Evolutionary conservation across 2,888 invertebrate species (phyloP), one percentile per base, ranked within the genome.

Genomic region (Drosophila colorata): DNA sequence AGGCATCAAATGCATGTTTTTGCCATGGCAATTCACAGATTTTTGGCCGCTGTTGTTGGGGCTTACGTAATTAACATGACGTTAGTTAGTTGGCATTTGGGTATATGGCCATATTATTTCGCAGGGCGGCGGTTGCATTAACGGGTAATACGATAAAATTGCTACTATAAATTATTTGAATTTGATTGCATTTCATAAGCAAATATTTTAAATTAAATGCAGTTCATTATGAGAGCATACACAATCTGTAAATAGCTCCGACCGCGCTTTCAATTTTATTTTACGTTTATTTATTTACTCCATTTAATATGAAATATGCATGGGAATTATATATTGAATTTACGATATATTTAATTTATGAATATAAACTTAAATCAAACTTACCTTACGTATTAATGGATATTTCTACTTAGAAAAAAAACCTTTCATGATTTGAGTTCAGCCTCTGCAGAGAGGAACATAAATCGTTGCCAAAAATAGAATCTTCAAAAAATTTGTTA

Each of bases 41-140:
- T 74, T 52, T 35, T 9, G 6, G 11, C 40, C 14, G n/a, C 33
- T 25, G 13, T 20, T 16, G 58, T 63, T 46, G 35, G 28, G 35
- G 78, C 48, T 84, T 77, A 67, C 69, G 72, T 79, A 84, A 81
- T 87, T 79, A 84, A 83, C 81, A 70, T 41, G 48, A 65, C 67
- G 60, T 61, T 81, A 68, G 71, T 77, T 81, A 65, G 80, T 76
- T 65, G 57, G 56, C 59, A 69, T 20, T 43, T 28, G 5, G 14
- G 25, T 44, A n/a, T 23, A 35, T 33, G 33, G 14, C 5, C 14
- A 14, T 20, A 20, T 52, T 13, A 31, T 40, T 18, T 49, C 20
- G 28, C 8, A 11, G 41, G 33, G 20, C 4, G 28, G 37, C 25
- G 41, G 51, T 40, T 64, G 28, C 46, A 48, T 41, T 46, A 37